Evolutionary conservation across 2,888 invertebrate genomes (phyloP).

Genomic region (Morpho achilles): DNA sequence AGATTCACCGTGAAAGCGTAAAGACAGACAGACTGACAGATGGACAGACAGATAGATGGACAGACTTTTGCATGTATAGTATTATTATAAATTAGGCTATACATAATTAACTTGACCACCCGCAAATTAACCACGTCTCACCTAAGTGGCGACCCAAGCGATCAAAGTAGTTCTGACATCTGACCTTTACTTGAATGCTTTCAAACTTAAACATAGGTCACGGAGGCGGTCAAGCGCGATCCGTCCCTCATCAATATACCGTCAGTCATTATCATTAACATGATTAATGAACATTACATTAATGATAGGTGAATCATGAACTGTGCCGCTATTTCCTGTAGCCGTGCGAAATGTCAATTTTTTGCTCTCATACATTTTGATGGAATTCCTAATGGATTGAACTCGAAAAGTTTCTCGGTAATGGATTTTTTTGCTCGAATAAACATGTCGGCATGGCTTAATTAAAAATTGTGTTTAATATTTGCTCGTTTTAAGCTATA

Average conservation of each 20-base stretch:
- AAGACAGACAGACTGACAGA: too few relatives aligned
- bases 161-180: conserved; percentile 20
- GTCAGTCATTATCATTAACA: conserved; percentile 19
- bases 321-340: conserved; percentile 14
- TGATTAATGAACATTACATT: conserved; percentile 21
- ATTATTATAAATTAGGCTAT: too few relatives aligned
- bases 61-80: too few relatives aligned
- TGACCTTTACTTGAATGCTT: conserved; percentile 15
- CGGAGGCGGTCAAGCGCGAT: conserved; percentile 18
- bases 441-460: conserved; percentile 1
- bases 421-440: conserved; percentile 7
- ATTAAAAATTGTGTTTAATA: neutral
- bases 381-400: conserved; percentile 10
- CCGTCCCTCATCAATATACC: conserved; percentile 22
- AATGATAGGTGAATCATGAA: conserved; percentile 17
- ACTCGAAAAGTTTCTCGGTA: conserved; percentile 1
- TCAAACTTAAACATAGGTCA: conserved; percentile 18
- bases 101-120: too few relatives aligned
- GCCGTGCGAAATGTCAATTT: conserved; percentile 17
- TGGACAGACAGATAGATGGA: too few relatives aligned
- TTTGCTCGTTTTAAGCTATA: too few relatives aligned
- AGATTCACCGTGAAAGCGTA: too few relatives aligned
- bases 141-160: too few relatives aligned
- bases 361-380: conserved; percentile 11
- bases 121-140: too few relatives aligned